Percentiles rank a stretch among this genome's conserved stretches.
phyloP scores from a whole-genome alignment of 2,888 invertebrate genomes.

The Dichetophora obliterata region DNA sequence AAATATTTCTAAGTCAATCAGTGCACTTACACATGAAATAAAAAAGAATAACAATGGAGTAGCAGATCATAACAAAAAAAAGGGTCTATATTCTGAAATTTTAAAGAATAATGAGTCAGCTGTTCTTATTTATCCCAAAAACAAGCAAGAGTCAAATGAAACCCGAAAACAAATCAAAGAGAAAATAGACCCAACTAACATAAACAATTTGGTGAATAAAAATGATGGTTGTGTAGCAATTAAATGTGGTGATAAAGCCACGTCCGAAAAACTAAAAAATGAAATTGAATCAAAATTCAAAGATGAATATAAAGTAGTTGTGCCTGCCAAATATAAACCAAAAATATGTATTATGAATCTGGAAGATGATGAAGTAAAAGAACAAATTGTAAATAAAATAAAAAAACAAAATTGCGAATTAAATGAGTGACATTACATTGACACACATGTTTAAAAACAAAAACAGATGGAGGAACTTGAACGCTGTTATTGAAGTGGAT shows the following conservation, averaged over 20 bases:
- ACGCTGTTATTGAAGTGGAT: too few species aligned
- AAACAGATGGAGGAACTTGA: not conserved
- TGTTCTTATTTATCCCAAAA: not conserved
- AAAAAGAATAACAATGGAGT: not conserved
- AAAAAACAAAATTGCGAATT: too few species aligned
- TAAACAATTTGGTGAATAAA: not conserved
- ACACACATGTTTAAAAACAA: not conserved
- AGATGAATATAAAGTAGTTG: not conserved
- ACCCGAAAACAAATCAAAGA: not conserved
- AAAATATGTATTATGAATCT: not conserved
- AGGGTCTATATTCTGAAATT: not conserved
- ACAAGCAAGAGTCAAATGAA: not conserved
- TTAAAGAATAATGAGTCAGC: slow-evolving; percentile 1
- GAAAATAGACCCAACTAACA: slow-evolving; percentile 2
- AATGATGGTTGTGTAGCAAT: too few species aligned
- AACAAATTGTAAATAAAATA: too few species aligned
- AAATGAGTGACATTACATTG: not conserved
- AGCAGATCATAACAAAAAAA: not conserved
- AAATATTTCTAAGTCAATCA: slow-evolving; percentile 2
- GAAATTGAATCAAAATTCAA: not conserved
- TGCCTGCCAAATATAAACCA: not conserved
- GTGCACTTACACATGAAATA: not conserved
- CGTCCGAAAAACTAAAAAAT: not conserved
- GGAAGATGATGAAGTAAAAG: too few species aligned
- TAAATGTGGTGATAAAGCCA: not conserved